Base-by-base conservation (phyloP, 2,113 vertebrate genomes). In the Archocentrus centrarchus region DNA sequence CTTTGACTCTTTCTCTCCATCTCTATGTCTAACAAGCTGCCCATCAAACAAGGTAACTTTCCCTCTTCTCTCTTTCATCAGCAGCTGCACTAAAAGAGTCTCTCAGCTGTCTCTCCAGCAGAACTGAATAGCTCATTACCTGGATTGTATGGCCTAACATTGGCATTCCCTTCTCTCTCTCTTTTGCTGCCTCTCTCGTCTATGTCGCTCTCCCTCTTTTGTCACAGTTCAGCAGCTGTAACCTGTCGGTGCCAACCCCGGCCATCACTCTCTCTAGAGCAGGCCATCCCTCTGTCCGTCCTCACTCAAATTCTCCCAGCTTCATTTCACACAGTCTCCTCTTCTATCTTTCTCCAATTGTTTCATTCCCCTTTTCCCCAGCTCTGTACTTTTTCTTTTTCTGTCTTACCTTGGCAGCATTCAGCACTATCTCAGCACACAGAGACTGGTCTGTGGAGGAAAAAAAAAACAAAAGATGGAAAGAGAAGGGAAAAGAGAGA, bases 51-150 rank as follows among this genome's bases (percentile, higher is more conserved):
- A 75, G 64, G 17, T 47, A 39, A 53, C 41, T 58, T 75, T 24
- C 47, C 32, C 30, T 80, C 47, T n/a, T 30, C 32, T 57, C 22
- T 80, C 57, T 57, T 50, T 59, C 30, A 20, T 37, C 82, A 68
- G 79, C 76, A 79, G 86, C 84, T 86, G 86, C 53, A 2, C 57
- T 30, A 76, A 41, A 89, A 84, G 84, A 83, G 80, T 85, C 78
- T 84, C 87, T 88, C 81, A 86, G 81, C 70, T 30, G 5, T 86
- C 84, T 83, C 81, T 86, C 76, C 66, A 68, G 83, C 73, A 62
- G 55, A 80, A 64, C 44, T 86, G 73, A 89, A 88, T 81, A 82
- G 66, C 66, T 91, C 87, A 93, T 93, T 90, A 90, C 85, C 83
- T 91, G 83, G 83, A 85, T 81, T 88, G 81, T 78, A 39, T 60